Conservation (phyloP, 2,797 vertebrate species). For the Arremon brunneinucha region DNA sequence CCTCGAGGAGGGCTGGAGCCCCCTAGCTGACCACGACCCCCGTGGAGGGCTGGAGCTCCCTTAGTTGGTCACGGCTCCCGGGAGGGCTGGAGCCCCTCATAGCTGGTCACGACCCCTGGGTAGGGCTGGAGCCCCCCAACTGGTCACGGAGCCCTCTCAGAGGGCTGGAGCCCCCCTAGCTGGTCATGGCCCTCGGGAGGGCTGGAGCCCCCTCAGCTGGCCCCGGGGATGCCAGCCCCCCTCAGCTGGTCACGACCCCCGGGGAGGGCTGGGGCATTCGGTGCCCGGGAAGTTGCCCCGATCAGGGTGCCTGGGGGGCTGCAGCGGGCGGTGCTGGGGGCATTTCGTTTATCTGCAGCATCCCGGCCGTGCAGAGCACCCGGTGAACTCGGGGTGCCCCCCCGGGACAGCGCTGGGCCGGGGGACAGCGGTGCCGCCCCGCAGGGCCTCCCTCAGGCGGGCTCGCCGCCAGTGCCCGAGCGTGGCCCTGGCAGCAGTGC, state of each 20-base stretch:
- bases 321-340: too few species aligned
- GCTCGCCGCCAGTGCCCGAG: background rate
- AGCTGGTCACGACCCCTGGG: background rate
- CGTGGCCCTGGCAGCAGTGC: background rate
- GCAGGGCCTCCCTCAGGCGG: background rate
- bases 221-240: too few species aligned
- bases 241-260: too few species aligned
- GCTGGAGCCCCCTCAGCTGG: background rate
- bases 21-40: too few species aligned
- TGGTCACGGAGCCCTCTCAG: too few species aligned
- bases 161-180: too few species aligned
- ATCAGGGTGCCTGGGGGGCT: background rate
- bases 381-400: background rate
- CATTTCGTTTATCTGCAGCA: background rate
- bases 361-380: fast-evolving
- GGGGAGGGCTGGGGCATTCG: background rate
- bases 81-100: background rate
- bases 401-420: fast-evolving
- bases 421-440: background rate
- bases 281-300: background rate
- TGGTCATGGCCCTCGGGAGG: too few species aligned
- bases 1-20: too few species aligned
- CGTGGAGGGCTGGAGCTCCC: too few species aligned
- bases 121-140: too few species aligned
- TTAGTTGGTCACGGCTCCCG: too few species aligned